Evolutionary conservation across 2,888 invertebrate genomes (phyloP).

Genomic region (Eupithecia dodoneata): DNA sequence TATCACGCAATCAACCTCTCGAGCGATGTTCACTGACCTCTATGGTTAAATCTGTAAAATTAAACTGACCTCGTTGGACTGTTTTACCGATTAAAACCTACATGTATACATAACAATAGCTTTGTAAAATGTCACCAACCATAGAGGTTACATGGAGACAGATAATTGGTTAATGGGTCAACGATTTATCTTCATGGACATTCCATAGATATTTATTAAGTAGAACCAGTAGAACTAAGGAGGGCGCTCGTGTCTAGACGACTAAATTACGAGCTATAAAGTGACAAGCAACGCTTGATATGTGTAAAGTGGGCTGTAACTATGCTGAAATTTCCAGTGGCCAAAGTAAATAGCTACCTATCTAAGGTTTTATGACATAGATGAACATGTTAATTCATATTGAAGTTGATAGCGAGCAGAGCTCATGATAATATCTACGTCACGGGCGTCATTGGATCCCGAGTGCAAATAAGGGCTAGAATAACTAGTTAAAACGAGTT

Average conservation of each 20-base stretch:
- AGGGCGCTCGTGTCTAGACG: conserved; percentile 10
- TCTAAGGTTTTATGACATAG: background rate
- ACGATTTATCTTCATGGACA: background rate
- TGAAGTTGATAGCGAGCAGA: too few species aligned
- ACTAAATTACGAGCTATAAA: conserved; percentile 7
- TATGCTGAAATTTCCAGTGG: background rate
- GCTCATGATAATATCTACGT: too few species aligned
- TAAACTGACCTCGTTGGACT: background rate
- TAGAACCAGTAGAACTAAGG: background rate
- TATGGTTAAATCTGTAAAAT: background rate
- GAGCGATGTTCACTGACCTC: background rate
- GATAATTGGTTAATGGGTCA: background rate
- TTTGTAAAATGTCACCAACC: conserved; percentile 2
- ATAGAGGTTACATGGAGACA: background rate
- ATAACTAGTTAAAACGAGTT: too few species aligned
- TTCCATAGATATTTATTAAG: background rate
- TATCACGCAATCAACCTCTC: background rate
- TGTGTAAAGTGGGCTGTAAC: background rate
- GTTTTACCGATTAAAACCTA: background rate
- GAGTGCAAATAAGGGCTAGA: too few species aligned
- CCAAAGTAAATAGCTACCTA: background rate
- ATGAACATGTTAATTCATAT: background rate
- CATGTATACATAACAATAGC: background rate
- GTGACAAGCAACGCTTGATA: background rate
- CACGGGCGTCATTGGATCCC: too few species aligned